These are phyloP conservation scores for Brachionus koreanus DNA, from an alignment of 1,140 invertebrate genomes.

Conservation along the genomic window DNA sequence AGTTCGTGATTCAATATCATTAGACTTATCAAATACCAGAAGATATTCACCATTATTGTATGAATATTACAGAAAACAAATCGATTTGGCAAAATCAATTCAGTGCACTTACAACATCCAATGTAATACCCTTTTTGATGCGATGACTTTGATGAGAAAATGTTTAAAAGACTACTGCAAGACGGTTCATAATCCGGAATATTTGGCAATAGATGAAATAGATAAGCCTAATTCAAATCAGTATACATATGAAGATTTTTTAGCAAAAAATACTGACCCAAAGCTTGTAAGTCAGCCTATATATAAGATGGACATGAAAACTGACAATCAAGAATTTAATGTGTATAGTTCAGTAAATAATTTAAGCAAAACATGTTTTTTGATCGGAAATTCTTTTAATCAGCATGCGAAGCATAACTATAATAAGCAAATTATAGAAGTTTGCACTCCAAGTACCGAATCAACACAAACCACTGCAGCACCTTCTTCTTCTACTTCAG, in stretches of 20 bases:
- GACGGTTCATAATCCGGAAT: slow-evolving; percentile 34
- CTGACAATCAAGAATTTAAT: neutral
- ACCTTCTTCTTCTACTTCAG: neutral
- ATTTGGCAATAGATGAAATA: slow-evolving; percentile 34
- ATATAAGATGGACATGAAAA: neutral
- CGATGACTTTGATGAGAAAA: slow-evolving; percentile 42
- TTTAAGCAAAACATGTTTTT: neutral
- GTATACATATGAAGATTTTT: slow-evolving; percentile 29
- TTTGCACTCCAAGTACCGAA: neutral
- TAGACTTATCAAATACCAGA: slow-evolving; percentile 32
- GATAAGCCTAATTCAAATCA: neutral
- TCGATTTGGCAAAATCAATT: slow-evolving; percentile 35
- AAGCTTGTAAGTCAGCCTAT: neutral
- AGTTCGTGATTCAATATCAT: slow-evolving; percentile 22
- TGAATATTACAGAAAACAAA: slow-evolving; percentile 38
- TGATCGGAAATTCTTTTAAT: neutral
- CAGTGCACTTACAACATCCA: slow-evolving; percentile 39
- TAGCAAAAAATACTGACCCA: neutral
- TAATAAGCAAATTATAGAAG: neutral
- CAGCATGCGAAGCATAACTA: neutral
- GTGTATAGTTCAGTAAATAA: neutral
- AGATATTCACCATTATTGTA: slow-evolving; percentile 26
- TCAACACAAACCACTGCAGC: neutral
- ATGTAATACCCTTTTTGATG: slow-evolving; percentile 36
- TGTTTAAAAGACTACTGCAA: slow-evolving; percentile 33